phyloP scores from a whole-genome alignment of 2,113 vertebrate genomes.

The Gadus macrocephalus region DNA sequence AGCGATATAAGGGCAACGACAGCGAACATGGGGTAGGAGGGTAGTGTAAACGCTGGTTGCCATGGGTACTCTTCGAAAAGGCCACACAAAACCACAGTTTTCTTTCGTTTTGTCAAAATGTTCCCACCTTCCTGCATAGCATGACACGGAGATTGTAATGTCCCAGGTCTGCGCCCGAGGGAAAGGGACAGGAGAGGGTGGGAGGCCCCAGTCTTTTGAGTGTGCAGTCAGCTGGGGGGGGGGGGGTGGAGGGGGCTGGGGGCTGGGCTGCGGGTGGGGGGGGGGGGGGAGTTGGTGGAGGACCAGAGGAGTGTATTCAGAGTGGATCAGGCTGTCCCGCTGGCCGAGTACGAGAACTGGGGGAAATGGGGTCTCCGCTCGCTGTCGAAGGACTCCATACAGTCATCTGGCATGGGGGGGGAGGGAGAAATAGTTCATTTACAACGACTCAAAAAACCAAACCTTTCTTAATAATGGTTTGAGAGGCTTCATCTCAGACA shows the following conservation, averaged over 20 bases:
- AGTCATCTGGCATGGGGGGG: slow-evolving; percentile 76
- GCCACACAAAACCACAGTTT: slow-evolving; percentile 51
- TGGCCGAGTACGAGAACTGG: slow-evolving; percentile 96
- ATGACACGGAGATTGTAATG: slow-evolving; percentile 51
- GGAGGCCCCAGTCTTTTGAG: slow-evolving; percentile 69
- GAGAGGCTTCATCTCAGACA: background rate
- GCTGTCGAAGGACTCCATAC: slow-evolving; percentile 89
- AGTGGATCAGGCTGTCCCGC: slow-evolving; percentile 86
- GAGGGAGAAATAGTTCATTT: background rate
- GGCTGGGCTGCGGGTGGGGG: slow-evolving; percentile 7
- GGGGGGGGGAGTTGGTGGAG: background rate
- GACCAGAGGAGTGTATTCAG: slow-evolving; percentile 61
- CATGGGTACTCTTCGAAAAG: slow-evolving; percentile 55
- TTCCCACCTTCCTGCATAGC: slow-evolving; percentile 50
- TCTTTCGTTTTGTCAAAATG: slow-evolving; percentile 45
- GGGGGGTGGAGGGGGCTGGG: slow-evolving; percentile 33
- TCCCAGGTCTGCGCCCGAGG: slow-evolving; percentile 65
- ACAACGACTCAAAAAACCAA: background rate
- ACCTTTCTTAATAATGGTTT: background rate
- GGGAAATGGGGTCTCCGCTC: slow-evolving; percentile 93
- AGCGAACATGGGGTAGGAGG: slow-evolving; percentile 21
- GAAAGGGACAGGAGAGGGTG: slow-evolving; percentile 63
- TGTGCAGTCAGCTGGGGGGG: slow-evolving; percentile 74
- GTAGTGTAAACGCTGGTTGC: slow-evolving; percentile 62
- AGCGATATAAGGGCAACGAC: slow-evolving; percentile 45